A percentile compares a stretch with the other conserved stretches of the same genome.
These are phyloP conservation scores for Formica selysi DNA, from an alignment of 1,140 invertebrate species.

Conservation along the genomic window DNA sequence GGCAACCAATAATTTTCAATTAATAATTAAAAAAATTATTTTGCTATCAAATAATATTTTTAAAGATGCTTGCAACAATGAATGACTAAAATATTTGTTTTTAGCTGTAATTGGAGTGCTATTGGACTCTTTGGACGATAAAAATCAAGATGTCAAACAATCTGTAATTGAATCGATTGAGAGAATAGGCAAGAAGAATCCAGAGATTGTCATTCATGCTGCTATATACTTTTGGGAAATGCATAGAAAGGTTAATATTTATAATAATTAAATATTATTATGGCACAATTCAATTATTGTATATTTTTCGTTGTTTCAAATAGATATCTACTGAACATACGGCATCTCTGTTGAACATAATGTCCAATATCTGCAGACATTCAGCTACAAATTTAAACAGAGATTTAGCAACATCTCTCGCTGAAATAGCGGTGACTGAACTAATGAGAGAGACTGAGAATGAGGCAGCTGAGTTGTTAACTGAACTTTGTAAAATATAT, in stretches of 20 bases:
- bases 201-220: slow-evolving; percentile 86
- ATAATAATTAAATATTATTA: neutral
- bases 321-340: slow-evolving; percentile 84
- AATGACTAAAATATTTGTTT: slow-evolving; percentile 64
- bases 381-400: slow-evolving; percentile 75
- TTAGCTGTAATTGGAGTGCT: slow-evolving; percentile 88
- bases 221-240: slow-evolving; percentile 85
- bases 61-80: neutral
- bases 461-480: slow-evolving; percentile 87
- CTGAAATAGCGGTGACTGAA: slow-evolving; percentile 81
- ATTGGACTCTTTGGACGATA: slow-evolving; percentile 88
- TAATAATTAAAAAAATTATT: neutral
- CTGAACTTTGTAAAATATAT: slow-evolving; percentile 87
- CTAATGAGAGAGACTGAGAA: slow-evolving; percentile 79
- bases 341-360: slow-evolving; percentile 84
- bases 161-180: slow-evolving; percentile 87
- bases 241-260: slow-evolving; percentile 83
- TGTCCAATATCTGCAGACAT: slow-evolving; percentile 86
- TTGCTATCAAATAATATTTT: neutral
- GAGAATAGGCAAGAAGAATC: slow-evolving; percentile 87
- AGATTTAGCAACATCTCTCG: slow-evolving; percentile 79
- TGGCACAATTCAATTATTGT: neutral
- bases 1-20: neutral
- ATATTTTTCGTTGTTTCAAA: slow-evolving; percentile 27
- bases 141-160: slow-evolving; percentile 87